Conservation (phyloP, 2,797 vertebrate genomes). For the Eulemur rubriventer region DNA sequence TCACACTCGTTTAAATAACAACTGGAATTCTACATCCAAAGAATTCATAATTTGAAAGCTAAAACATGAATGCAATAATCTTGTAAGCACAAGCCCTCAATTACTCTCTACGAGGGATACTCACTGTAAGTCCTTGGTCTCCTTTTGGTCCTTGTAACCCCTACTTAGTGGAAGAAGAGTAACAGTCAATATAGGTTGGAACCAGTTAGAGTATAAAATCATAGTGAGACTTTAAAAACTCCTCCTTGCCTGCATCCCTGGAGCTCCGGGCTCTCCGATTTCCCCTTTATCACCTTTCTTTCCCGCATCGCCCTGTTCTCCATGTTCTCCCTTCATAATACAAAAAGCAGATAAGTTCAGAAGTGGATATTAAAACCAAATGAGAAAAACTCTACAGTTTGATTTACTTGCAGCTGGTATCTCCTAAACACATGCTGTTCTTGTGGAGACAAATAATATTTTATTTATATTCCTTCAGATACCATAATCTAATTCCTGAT, state of each 20-base stretch:
- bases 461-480: neutral
- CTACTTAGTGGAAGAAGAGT: conserved; percentile 80
- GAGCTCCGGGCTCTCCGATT: conserved; percentile 85
- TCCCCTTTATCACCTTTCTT: conserved; percentile 90
- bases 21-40: neutral
- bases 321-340: conserved; percentile 88
- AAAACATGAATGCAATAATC: neutral
- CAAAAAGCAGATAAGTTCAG: neutral
- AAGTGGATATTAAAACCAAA: neutral
- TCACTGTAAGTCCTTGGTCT: conserved; percentile 90
- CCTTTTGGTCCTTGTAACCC: conserved; percentile 89
- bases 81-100: neutral
- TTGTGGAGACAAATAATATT: neutral
- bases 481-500: neutral
- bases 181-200: conserved; percentile 34
- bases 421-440: neutral
- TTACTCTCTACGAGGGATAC: conserved; percentile 68
- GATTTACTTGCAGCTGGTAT: neutral
- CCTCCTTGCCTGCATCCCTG: conserved; percentile 84
- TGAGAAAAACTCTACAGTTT: neutral
- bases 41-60: neutral
- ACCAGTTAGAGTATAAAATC: neutral
- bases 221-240: neutral
- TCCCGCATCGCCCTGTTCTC: conserved; percentile 88
- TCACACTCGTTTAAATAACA: neutral